These are phyloP conservation scores for Progne subis DNA, from an alignment of 2,113 vertebrate species.

Conservation along the genomic window DNA sequence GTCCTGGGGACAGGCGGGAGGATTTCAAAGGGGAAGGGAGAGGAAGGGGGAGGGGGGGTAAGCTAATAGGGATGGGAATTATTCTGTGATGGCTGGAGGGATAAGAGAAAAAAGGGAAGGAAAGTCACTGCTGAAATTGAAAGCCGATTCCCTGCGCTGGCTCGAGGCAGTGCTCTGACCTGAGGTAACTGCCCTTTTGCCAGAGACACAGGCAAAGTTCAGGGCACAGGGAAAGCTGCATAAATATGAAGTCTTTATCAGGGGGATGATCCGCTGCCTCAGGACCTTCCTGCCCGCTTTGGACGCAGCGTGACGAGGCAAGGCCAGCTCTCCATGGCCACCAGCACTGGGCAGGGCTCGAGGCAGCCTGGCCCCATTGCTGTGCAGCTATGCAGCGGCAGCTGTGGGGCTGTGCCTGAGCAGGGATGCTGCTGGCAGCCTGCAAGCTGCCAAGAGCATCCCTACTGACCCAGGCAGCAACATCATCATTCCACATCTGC, in stretches of 20 bases:
- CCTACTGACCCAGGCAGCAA: not conserved
- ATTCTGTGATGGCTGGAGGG: constrained; percentile 70
- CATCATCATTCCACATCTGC: not conserved
- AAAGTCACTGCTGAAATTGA: constrained; percentile 70
- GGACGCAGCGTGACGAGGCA: not conserved
- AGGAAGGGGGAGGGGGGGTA: constrained; percentile 69
- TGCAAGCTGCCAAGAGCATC: not conserved
- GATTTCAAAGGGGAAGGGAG: constrained; percentile 77
- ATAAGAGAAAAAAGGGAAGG: constrained; percentile 60
- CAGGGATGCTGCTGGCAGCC: not conserved
- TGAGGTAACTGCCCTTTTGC: constrained; percentile 69
- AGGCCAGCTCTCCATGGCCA: not conserved
- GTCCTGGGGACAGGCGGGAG: constrained; percentile 67
- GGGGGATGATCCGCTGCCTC: not conserved
- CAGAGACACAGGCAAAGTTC: constrained; percentile 62
- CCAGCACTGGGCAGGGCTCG: not conserved
- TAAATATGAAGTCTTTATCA: constrained; percentile 57
- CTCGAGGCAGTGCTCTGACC: constrained; percentile 78
- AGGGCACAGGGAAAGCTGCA: constrained; percentile 57
- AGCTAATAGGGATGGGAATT: constrained; percentile 68
- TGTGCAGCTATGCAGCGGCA: not conserved
- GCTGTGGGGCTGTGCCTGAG: not conserved
- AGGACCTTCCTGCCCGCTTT: not conserved
- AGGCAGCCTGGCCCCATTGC: not conserved
- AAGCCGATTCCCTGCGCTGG: constrained; percentile 64